Evolutionary conservation across 2,888 invertebrate species (phyloP).

Genomic region (Iphiclides podalirius): DNA sequence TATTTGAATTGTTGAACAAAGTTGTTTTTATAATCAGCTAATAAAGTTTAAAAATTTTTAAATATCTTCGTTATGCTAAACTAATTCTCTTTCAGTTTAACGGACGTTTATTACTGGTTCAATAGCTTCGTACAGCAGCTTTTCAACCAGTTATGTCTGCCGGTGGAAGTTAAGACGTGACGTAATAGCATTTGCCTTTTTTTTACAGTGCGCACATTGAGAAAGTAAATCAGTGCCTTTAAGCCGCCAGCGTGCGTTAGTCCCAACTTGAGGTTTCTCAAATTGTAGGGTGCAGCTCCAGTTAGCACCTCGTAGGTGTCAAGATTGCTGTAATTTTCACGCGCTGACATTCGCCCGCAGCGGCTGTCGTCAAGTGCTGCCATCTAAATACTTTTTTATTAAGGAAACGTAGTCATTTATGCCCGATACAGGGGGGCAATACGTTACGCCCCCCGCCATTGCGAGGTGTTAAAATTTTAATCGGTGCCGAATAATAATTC

Average conservation of each 20-base stretch:
- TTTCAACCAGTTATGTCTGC: too few relatives aligned
- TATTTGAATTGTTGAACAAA: too few relatives aligned
- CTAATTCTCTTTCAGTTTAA: too few relatives aligned
- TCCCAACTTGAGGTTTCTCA: slow-evolving; percentile 53
- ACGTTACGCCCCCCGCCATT: slow-evolving; percentile 44
- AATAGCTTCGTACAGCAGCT: too few relatives aligned
- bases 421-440: slow-evolving; percentile 50
- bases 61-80: too few relatives aligned
- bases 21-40: too few relatives aligned
- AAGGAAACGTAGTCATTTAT: slow-evolving; percentile 55
- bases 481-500: slow-evolving; percentile 12
- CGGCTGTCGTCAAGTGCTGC: slow-evolving; percentile 74
- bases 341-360: slow-evolving; percentile 56
- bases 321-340: slow-evolving; percentile 78
- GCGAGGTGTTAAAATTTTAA: slow-evolving; percentile 32
- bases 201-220: slow-evolving; percentile 28
- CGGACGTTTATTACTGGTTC: too few relatives aligned
- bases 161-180: too few relatives aligned
- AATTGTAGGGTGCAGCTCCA: slow-evolving; percentile 68
- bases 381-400: slow-evolving; percentile 67
- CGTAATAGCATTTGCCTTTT: not conserved
- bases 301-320: slow-evolving; percentile 80
- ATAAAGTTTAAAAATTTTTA: too few relatives aligned
- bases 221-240: slow-evolving; percentile 51
- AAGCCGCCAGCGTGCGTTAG: slow-evolving; percentile 39